Evolutionary conservation across 2,113 vertebrate genomes (phyloP).

Genomic region (Antigone vipio): DNA sequence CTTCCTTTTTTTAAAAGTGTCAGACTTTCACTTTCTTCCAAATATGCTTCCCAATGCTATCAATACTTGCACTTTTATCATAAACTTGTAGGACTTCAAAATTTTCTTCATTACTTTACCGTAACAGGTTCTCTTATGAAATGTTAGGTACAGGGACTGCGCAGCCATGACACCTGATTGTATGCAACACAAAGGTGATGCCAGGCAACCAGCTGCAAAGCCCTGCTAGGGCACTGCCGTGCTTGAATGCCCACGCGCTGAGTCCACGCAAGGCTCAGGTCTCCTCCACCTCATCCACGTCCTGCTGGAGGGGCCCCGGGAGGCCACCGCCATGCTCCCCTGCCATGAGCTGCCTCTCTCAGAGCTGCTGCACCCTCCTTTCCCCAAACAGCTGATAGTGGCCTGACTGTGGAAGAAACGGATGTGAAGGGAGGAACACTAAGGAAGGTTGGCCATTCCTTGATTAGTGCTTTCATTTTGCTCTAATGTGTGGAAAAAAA

Average conservation of each 20-base stretch:
- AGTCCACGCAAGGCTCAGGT: background rate
- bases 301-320: background rate
- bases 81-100: background rate
- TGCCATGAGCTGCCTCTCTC: background rate
- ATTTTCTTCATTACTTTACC: background rate
- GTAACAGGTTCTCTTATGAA: background rate
- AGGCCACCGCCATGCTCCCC: background rate
- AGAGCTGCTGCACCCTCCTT: background rate
- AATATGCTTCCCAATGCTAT: background rate
- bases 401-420: background rate
- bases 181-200: background rate
- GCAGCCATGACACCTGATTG: background rate
- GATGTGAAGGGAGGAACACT: background rate
- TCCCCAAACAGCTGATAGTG: background rate
- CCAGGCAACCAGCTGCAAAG: background rate
- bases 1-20: background rate
- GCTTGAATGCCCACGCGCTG: accelerated
- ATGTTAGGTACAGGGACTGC: background rate
- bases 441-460: background rate
- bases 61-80: background rate
- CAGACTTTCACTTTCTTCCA: background rate
- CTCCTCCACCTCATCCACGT: accelerated
- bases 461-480: background rate
- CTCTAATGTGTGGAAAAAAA: background rate
- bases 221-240: accelerated